A percentile compares a stretch with the other conserved stretches of the same genome.
These are phyloP conservation scores for Propithecus coquereli DNA, from an alignment of 2,113 vertebrate species.

Conservation along the genomic window DNA sequence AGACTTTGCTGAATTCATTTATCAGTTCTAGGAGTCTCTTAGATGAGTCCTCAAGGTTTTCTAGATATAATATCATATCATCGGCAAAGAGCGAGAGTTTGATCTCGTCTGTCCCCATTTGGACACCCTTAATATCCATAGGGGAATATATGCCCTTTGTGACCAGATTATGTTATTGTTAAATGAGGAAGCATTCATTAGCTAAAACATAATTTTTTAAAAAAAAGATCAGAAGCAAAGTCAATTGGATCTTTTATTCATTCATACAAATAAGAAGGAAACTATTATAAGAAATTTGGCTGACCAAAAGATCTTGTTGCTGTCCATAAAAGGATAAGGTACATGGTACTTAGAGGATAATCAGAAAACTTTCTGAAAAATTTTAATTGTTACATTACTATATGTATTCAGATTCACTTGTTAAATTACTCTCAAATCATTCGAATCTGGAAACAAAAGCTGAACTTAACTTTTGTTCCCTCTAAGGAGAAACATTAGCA, in stretches of 20 bases:
- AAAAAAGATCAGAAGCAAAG: constrained; percentile 7
- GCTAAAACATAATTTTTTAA: neutral
- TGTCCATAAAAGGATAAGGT: neutral
- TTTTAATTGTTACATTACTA: neutral
- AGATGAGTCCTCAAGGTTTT: no score
- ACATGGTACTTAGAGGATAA: neutral
- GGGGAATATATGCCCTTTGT: neutral
- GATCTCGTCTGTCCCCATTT: no score
- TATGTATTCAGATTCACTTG: neutral
- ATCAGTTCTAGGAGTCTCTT: no score
- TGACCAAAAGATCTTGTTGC: neutral
- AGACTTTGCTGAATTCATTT: no score
- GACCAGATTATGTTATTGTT: neutral
- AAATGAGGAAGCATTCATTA: constrained; percentile 13
- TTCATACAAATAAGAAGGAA: constrained; percentile 11
- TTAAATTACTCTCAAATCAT: neutral
- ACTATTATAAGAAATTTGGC: neutral
- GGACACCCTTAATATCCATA: no score
- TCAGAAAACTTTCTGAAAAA: constrained; percentile 23
- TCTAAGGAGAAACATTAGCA: neutral
- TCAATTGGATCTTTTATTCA: constrained; percentile 14
- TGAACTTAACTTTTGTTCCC: neutral
- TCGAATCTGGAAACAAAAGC: constrained; percentile 32
- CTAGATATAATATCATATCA: no score
- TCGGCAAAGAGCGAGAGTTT: no score